These are phyloP conservation scores for Trichopria drosophilae DNA, from an alignment of 2,888 invertebrate species.

Conservation along the genomic window DNA sequence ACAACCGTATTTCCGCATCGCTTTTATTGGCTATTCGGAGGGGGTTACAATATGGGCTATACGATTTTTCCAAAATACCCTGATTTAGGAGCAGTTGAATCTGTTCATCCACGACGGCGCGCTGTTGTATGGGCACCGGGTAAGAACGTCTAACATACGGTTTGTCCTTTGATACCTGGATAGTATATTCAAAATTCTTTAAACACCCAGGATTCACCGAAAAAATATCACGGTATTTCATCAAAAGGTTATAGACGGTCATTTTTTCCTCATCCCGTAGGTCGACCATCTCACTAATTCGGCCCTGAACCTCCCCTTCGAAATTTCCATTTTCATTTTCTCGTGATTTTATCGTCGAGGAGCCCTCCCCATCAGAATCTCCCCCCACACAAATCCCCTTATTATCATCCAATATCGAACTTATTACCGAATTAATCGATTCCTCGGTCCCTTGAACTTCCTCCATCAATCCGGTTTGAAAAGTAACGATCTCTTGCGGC, in stretches of 20 bases:
- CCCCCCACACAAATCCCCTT: too few relatives aligned
- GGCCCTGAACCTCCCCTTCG: too few relatives aligned
- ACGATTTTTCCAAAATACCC: background rate
- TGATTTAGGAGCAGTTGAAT: background rate
- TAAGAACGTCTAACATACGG: too few relatives aligned
- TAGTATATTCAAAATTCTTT: background rate
- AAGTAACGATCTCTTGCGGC: background rate
- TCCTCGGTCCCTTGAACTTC: too few relatives aligned
- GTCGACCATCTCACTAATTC: too few relatives aligned
- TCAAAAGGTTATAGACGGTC: background rate
- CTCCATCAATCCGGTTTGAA: background rate
- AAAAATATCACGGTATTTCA: background rate
- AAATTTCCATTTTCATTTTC: too few relatives aligned
- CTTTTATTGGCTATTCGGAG: conserved; percentile 33
- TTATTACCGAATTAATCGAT: too few relatives aligned
- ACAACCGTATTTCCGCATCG: conserved; percentile 41
- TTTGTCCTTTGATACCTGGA: background rate
- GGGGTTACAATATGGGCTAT: background rate
- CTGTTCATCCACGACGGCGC: background rate
- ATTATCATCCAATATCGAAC: too few relatives aligned
- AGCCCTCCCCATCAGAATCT: too few relatives aligned
- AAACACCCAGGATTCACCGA: background rate
- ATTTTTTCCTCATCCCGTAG: too few relatives aligned
- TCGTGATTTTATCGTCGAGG: too few relatives aligned
- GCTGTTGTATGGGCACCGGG: background rate